Evolutionary conservation across 2,888 invertebrate genomes (phyloP), one percentile per base, ranked within the genome.

Genomic region (Cryptophagus acutangulus): DNA sequence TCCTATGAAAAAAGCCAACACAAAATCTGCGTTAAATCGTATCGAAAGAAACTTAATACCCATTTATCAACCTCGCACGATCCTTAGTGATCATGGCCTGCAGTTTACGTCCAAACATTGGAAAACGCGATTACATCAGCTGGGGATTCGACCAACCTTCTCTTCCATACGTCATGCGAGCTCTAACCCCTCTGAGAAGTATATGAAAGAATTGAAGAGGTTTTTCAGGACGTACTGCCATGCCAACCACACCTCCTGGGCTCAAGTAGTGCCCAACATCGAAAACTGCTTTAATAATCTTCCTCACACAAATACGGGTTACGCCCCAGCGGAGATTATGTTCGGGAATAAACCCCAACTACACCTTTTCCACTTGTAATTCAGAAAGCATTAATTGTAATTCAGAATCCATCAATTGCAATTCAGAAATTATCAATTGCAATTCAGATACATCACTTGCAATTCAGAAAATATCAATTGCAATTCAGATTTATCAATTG

Each of bases 101-200:
- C 55, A 57, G 33, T 57, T 58, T 36, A 46, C 51, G 1, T 45
- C 45, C 1, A 38, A 40, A 10, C 25, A 17, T 6, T 57, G 56
- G 55, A 15, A 24, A 14, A 15, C 37, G 2, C 8, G 17, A 18
- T 6, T 44, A 17, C n/a, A 16, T 13, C 17, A 25, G 6, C 8
- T 17, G 9, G 35, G 33, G 8, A 36, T 40, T 4, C 3, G 9
- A 1, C 24, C 24, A 3, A 35, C 35, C 1, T 34, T 30, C 29
- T 39, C 41, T 3, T 41, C 41, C 9, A 35, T 48, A 2, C 17
- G 49, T 3, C 51, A 54, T 40, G 55, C 57, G 1, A 49, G 47
- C 17, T 50, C 45, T 1, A 55, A 55, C 38, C 55, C 54, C 1
- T 38, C 45, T 1, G 54, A 55, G 33, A 29, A 51, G 9, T 43